Evolutionary conservation across 2,888 invertebrate genomes (phyloP), one percentile per base, ranked within the genome.

Genomic region (Mystacides longicornis): DNA sequence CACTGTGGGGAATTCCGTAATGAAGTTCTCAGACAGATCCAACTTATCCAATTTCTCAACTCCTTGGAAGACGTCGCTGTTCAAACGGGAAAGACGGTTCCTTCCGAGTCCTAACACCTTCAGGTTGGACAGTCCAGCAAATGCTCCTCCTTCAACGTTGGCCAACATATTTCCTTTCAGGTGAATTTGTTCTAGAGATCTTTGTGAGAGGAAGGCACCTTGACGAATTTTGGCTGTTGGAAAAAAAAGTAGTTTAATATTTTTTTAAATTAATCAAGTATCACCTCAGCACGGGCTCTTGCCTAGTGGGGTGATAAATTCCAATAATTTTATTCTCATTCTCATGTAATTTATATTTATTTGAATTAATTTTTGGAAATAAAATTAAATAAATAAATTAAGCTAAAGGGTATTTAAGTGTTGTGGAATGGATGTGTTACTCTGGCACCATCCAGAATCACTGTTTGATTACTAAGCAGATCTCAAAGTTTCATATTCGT

Each of bases 21-120:
- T 83, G 68, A 90, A 91, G 75, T 95, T 95, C 66, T 88, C 85
- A 0, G 92, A 89, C 22, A 96, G 74, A 68, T 93, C 91, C 62
- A 96, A 73, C 63, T 84, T 85, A 64, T 87, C 82, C 59, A 95
- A 74, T 64, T 85, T 85, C 55, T 82, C 81, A 3, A 89, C 81
- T 52, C 89, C 85, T 76, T 83, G 82, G 65, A 93, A 90, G 52
- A 89, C 86, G 67, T 91, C 89, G 68, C 90, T 90, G 69, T 92
- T 91, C 66, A 93, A 82, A 64, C 85, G 84, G 7, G 82, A 81
- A 16, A 93, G 78, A 61, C 87, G 81, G 72, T 94, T 94, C 62
- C 86, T 82, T 2, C 87, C 83, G 49, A 93, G 71, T 67, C 86
- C 85, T 27, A 93, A 79, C 60, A 78, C 77, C 64, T 83, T 80